These are phyloP conservation scores for Siniperca obscura DNA, from an alignment of 2,797 vertebrate species.

Conservation along the genomic window DNA sequence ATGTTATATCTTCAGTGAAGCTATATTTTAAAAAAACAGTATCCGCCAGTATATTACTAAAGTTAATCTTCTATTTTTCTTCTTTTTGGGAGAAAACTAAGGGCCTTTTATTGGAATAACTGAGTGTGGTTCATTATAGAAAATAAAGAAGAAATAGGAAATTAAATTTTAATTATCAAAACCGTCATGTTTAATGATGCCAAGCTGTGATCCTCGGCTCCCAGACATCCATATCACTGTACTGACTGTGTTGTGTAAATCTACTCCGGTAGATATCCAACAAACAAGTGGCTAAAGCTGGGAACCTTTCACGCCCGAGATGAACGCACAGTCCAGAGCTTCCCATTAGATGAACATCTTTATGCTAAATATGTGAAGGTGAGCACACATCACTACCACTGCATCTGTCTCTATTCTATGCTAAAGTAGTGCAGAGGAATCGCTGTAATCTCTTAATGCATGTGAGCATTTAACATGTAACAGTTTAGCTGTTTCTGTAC, in stretches of 20 bases:
- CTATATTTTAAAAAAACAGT: background rate
- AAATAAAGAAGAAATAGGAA: background rate
- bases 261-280: conserved; percentile 90
- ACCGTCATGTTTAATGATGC: background rate
- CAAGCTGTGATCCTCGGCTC: background rate
- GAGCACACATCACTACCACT: conserved; percentile 39
- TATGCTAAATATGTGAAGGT: conserved; percentile 99
- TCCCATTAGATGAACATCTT: conserved; percentile 96
- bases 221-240: background rate
- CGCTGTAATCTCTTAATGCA: background rate
- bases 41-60: background rate
- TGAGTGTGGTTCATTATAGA: background rate
- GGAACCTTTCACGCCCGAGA: conserved; percentile 97
- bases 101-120: background rate
- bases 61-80: background rate
- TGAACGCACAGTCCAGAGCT: conserved; percentile 96
- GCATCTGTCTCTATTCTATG: background rate
- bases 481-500: conserved; percentile 1
- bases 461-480: background rate
- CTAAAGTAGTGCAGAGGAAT: background rate
- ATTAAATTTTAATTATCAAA: background rate
- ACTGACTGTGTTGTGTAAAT: conserved; percentile 11
- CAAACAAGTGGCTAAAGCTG: conserved; percentile 97
- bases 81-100: too few species aligned
- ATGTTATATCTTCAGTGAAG: background rate